Evolutionary conservation across 2,797 vertebrate genomes (phyloP).

Genomic region (Eutrigla gurnardus): DNA sequence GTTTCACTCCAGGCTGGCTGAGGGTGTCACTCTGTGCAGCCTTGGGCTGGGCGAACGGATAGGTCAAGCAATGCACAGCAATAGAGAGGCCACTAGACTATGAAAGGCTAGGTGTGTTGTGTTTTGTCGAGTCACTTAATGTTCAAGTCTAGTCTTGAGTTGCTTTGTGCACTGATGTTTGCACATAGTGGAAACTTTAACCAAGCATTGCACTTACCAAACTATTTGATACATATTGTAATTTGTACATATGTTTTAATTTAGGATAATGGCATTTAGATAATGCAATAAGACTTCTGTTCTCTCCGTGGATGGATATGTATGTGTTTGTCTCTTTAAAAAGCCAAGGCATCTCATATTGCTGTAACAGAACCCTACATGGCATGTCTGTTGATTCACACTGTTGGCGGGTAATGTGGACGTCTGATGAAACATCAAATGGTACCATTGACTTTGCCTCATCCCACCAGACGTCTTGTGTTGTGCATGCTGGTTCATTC

Average conservation of each 20-base stretch:
- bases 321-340: constrained; percentile 68
- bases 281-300: constrained; percentile 82
- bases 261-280: constrained; percentile 80
- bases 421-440: constrained; percentile 42
- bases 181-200: constrained; percentile 68
- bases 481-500: constrained; percentile 50
- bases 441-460: constrained; percentile 44
- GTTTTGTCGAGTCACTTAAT: constrained; percentile 49
- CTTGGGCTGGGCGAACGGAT: constrained; percentile 1
- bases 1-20: constrained; percentile 26
- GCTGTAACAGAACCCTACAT: constrained; percentile 64
- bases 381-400: constrained; percentile 61
- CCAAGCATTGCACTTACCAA: constrained; percentile 81
- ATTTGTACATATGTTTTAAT: constrained; percentile 75
- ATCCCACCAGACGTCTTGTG: constrained; percentile 41
- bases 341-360: constrained; percentile 81
- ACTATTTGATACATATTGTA: constrained; percentile 76
- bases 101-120: constrained; percentile 16
- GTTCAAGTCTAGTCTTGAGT: constrained; percentile 56
- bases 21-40: constrained; percentile 22
- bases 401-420: constrained; percentile 38
- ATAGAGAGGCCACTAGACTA: constrained; percentile 29
- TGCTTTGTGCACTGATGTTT: constrained; percentile 69
- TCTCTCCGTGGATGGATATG: constrained; percentile 58
- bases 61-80: constrained; percentile 40